Conservation (phyloP, 2,797 vertebrate genomes). For the Parambassis ranga region DNA sequence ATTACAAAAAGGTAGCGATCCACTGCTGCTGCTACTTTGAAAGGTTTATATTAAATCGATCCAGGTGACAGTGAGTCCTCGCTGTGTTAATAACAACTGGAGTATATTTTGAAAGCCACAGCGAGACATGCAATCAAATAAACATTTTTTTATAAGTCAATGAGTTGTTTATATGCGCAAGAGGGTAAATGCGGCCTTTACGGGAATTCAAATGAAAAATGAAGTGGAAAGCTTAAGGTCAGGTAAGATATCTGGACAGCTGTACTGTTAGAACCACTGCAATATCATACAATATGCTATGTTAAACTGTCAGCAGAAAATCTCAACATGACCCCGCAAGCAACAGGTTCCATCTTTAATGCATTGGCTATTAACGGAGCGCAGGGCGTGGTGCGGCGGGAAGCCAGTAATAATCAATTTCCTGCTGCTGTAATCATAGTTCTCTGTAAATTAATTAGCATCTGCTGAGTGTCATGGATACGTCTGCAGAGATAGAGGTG, state of each 20-base stretch:
- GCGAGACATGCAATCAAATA: constrained; percentile 35
- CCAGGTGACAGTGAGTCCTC: constrained; percentile 37
- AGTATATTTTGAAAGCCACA: constrained; percentile 13
- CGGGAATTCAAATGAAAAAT: constrained; percentile 30
- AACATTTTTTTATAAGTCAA: constrained; percentile 43
- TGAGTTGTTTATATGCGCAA: constrained; percentile 41
- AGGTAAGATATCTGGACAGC: constrained; percentile 20
- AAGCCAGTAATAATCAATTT: constrained; percentile 83
- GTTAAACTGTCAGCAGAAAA: constrained; percentile 30
- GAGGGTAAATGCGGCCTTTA: constrained; percentile 29
- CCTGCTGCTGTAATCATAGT: constrained; percentile 82
- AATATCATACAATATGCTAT: constrained; percentile 5
- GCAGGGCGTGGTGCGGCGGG: constrained; percentile 63
- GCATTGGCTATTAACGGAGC: constrained; percentile 74
- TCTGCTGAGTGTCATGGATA: constrained; percentile 64
- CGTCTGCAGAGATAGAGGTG: constrained; percentile 40
- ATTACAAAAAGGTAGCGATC: constrained; percentile 29
- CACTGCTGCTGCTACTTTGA: constrained; percentile 16
- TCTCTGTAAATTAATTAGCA: constrained; percentile 81
- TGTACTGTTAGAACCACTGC: not conserved
- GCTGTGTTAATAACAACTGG: constrained; percentile 25
- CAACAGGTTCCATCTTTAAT: constrained; percentile 77
- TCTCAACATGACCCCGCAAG: constrained; percentile 41
- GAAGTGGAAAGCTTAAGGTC: constrained; percentile 33
- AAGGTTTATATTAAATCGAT: constrained; percentile 36